Conservation (phyloP, 2,888 invertebrate species). For the Quadroppia sp. region DNA sequence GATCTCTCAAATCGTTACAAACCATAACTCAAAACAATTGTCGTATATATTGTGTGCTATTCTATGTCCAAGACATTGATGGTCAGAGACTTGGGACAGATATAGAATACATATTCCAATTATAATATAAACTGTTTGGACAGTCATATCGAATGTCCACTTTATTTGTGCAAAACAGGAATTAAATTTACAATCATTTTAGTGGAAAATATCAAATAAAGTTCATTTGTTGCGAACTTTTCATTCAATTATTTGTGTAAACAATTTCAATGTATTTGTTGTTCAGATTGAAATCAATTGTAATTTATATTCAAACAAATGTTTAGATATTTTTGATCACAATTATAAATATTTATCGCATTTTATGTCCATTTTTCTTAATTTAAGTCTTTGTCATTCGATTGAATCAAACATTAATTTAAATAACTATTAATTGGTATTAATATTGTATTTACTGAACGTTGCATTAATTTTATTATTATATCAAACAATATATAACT, state of each 20-base stretch:
- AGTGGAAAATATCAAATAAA: too few species aligned
- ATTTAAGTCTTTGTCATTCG: neutral
- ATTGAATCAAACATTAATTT: conserved; percentile 1
- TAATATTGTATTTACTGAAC: neutral
- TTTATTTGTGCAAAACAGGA: too few species aligned
- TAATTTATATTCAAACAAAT: neutral
- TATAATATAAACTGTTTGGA: too few species aligned
- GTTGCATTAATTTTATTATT: conserved; percentile 17
- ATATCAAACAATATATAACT: neutral
- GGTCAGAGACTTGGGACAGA: too few species aligned
- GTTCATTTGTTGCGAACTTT: neutral
- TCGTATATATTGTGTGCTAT: too few species aligned
- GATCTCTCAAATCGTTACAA: too few species aligned
- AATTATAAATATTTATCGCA: neutral
- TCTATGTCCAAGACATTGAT: too few species aligned
- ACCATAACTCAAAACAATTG: too few species aligned
- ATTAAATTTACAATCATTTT: too few species aligned
- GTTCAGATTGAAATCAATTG: neutral
- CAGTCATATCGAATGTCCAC: too few species aligned
- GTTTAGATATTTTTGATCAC: neutral
- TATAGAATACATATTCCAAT: too few species aligned
- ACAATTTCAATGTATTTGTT: neutral
- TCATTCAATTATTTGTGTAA: neutral
- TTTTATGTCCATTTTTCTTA: neutral
- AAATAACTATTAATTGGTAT: neutral